These are phyloP conservation scores for rat (Rattus norvegicus) DNA, from an alignment of 2,113 vertebrate species.

Conservation along the genomic window GRCr8 NC_086029.1:72077501-72078000, in stretches of 20 bases:
- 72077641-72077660: neutral
- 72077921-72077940: constrained; percentile 45
- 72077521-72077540: neutral
- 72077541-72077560: no score
- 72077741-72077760: neutral
- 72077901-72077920: constrained; percentile 14
- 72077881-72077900: constrained; percentile 41
- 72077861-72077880: constrained; percentile 44
- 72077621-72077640: neutral
- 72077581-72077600: neutral
- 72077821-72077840: constrained; percentile 68
- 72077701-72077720: neutral
- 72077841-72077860: constrained; percentile 43
- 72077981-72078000: constrained; percentile 53
- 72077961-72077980: constrained; percentile 68
- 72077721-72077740: constrained; percentile 9
- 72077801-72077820: constrained; percentile 60
- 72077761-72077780: constrained; percentile 41
- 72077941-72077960: constrained; percentile 60
- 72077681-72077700: neutral
- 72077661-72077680: neutral
- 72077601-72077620: neutral
- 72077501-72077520: neutral
- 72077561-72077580: neutral
- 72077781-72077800: neutral